Base-by-base conservation (phyloP, 1,140 invertebrate species). In the Antheraea mylitta region DNA sequence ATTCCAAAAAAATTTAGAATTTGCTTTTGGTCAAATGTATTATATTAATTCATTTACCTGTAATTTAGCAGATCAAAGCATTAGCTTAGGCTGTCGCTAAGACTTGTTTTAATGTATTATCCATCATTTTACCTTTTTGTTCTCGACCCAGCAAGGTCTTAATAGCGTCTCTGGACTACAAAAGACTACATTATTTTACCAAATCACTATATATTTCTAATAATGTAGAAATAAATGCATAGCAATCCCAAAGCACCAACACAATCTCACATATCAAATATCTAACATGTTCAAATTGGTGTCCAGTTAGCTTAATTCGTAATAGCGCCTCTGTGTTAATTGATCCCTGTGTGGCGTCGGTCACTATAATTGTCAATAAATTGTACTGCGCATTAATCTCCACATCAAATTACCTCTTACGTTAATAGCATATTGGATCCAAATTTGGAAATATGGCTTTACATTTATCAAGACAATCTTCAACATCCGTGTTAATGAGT, bases 291-390 rank as follows among this genome's bases (percentile, higher is more conserved):
- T 18, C 18, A 48, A 65, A 82, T 79, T 68, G 76, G 69, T 65
- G 72, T 79, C 73, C 69, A 77, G 82, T 85, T 86, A 85, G 77
- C 81, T 81, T 90, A 89, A 90, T 89, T 89, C 88, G 86, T 86
- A 83, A 87, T 88, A 83, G 80, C 76, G 75, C 77, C 83, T 86
- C 83, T 81, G 85, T 85, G 89, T 86, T 89, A 91, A 91, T 91
- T 86, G 87, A 89, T 91, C 85, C 79, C 80, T 75, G 73, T 73
- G 72, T 78, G 77, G 74, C 74, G 82, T 87, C 76, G 76, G 82
- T 83, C 82, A 85, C 86, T 82, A 83, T 91, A 90, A 91, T 90
- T 86, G 85, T 83, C 87, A 83, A 88, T 91, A 90, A 91, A 91
- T 90, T 88, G 89, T 89, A 84, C 79, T 79, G 81, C 73, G 79